Evolutionary conservation across 2,888 invertebrate species (phyloP).

Genomic region (Cephus rjabovi): DNA sequence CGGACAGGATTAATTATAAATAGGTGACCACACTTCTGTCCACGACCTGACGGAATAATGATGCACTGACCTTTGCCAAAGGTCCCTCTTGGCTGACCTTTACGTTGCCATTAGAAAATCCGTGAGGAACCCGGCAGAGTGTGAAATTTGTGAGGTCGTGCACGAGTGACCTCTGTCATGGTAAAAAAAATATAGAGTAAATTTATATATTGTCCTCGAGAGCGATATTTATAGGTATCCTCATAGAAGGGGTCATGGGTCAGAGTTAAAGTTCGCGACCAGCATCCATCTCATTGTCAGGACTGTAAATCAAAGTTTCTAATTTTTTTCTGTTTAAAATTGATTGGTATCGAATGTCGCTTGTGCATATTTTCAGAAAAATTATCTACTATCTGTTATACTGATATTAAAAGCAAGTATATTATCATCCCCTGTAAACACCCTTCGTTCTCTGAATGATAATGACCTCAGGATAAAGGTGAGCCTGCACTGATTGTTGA

Average conservation of each 20-base stretch:
- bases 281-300: not conserved
- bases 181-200: not conserved
- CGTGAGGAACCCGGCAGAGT: conserved; percentile 22
- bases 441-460: not conserved
- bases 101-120: not conserved
- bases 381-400: not conserved
- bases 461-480: not conserved
- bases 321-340: not conserved
- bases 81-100: not conserved
- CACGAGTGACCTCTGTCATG: conserved; percentile 25
- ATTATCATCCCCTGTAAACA: not conserved
- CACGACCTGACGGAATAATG: not conserved
- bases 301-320: not conserved
- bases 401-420: not conserved
- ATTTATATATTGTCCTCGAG: not conserved
- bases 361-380: not conserved
- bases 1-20: not conserved
- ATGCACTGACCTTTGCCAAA: not conserved
- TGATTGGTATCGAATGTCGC: not conserved
- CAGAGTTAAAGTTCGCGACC: not conserved
- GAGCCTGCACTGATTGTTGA: not conserved
- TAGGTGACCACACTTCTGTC: not conserved
- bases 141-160: conserved; percentile 32
- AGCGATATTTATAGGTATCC: not conserved
- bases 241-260: not conserved